Conservation (phyloP, 2,797 vertebrate species). For the Sebastes hopkinsi region DNA sequence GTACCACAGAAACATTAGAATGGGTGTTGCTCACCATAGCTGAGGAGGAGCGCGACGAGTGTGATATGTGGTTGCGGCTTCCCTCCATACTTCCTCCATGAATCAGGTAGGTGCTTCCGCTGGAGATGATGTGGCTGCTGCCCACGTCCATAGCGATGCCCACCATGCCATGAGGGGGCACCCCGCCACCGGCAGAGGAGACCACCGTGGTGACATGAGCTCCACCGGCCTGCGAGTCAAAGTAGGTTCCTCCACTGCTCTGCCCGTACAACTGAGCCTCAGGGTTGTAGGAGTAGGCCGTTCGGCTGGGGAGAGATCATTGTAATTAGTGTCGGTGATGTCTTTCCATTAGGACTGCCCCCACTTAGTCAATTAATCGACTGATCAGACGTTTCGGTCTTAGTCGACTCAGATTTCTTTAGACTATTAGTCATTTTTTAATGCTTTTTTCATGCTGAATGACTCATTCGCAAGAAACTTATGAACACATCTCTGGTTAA, state of each 20-base stretch:
- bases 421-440: too few species aligned
- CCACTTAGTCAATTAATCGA: too few species aligned
- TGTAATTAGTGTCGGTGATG: constrained; percentile 1
- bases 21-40: constrained; percentile 89
- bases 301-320: constrained; percentile 78
- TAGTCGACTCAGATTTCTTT: too few species aligned
- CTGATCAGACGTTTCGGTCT: too few species aligned
- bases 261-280: constrained; percentile 93
- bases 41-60: constrained; percentile 94
- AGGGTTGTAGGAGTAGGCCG: constrained; percentile 92
- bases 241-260: constrained; percentile 89
- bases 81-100: constrained; percentile 92
- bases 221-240: constrained; percentile 89
- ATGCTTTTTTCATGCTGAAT: too few species aligned
- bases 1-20: neutral
- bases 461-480: too few species aligned
- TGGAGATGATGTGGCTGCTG: constrained; percentile 93
- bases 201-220: constrained; percentile 93
- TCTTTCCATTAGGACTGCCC: neutral
- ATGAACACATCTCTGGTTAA: too few species aligned
- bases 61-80: constrained; percentile 90
- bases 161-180: constrained; percentile 94
- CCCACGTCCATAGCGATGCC: constrained; percentile 96
- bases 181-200: constrained; percentile 87
- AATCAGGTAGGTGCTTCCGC: constrained; percentile 95